These are phyloP conservation scores for Drosophila tristis DNA, from an alignment of 1,140 invertebrate genomes.

Conservation along the genomic window DNA sequence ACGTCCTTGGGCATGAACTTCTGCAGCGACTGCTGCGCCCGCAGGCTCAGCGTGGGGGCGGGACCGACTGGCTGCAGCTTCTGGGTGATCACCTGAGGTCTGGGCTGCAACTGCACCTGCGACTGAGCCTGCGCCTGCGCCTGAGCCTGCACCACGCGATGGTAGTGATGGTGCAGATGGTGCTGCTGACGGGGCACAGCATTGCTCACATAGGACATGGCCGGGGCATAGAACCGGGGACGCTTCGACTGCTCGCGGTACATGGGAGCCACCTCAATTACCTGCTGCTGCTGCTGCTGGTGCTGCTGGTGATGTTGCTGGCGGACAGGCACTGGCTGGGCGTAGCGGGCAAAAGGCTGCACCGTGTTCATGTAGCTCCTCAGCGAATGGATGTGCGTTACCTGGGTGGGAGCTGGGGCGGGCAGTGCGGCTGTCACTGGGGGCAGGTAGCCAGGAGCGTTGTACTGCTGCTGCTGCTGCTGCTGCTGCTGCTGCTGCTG, in stretches of 20 bases:
- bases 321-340: constrained; percentile 34
- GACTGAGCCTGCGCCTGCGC: constrained; percentile 15
- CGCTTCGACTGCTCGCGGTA: constrained; percentile 72
- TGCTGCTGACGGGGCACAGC: constrained; percentile 46
- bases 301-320: constrained; percentile 32
- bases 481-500: constrained; percentile 18
- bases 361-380: constrained; percentile 76
- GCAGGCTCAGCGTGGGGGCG: constrained; percentile 28
- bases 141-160: constrained; percentile 21
- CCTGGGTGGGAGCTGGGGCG: constrained; percentile 49
- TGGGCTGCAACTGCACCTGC: constrained; percentile 10
- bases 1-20: constrained; percentile 76
- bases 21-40: constrained; percentile 69
- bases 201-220: constrained; percentile 58
- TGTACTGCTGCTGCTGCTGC: constrained; percentile 21
- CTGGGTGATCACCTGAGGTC: constrained; percentile 9
- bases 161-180: constrained; percentile 30
- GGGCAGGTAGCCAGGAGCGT: constrained; percentile 34
- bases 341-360: constrained; percentile 71
- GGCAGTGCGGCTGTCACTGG: constrained; percentile 25
- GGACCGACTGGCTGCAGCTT: constrained; percentile 21
- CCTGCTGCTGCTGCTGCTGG: constrained; percentile 23
- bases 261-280: constrained; percentile 69
- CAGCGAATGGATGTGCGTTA: constrained; percentile 64
- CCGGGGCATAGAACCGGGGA: constrained; percentile 69